Conservation (phyloP, 2,113 vertebrate genomes). For the Tychaedon coryphoeus region DNA sequence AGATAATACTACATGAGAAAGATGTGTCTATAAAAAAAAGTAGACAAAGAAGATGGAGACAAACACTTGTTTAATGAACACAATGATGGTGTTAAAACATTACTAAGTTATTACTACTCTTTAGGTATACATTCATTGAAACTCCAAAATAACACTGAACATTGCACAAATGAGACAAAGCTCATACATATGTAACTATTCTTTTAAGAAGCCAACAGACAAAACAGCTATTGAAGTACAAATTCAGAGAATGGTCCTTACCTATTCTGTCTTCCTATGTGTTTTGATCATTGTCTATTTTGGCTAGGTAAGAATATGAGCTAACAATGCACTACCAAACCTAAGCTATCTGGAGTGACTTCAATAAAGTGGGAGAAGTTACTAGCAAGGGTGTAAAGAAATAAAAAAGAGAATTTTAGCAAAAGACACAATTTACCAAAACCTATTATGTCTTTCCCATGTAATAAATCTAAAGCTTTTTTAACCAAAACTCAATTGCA, state of each 20-base stretch:
- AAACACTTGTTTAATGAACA: constrained; percentile 63
- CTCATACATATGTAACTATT: constrained; percentile 22
- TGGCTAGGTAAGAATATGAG: background rate
- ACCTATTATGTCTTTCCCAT: background rate
- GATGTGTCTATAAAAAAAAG: constrained; percentile 32
- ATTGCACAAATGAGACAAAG: constrained; percentile 41
- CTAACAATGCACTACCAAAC: background rate
- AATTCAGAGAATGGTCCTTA: background rate
- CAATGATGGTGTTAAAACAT: constrained; percentile 52
- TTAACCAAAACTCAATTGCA: background rate
- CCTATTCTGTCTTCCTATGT: background rate
- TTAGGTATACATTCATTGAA: constrained; percentile 42
- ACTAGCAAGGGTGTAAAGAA: background rate
- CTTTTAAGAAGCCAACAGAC: constrained; percentile 36
- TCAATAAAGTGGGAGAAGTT: background rate
- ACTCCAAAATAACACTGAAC: constrained; percentile 11
- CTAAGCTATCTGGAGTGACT: background rate
- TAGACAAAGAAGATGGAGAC: constrained; percentile 58
- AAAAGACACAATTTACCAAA: background rate
- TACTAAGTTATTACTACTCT: constrained; percentile 5
- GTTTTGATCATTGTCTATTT: background rate
- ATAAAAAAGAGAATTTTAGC: background rate
- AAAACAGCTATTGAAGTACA: constrained; percentile 37
- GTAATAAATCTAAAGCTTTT: background rate
- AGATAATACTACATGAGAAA: background rate